Evolutionary conservation across 1,140 invertebrate genomes (phyloP).

Genomic region (Manduca sexta): DNA sequence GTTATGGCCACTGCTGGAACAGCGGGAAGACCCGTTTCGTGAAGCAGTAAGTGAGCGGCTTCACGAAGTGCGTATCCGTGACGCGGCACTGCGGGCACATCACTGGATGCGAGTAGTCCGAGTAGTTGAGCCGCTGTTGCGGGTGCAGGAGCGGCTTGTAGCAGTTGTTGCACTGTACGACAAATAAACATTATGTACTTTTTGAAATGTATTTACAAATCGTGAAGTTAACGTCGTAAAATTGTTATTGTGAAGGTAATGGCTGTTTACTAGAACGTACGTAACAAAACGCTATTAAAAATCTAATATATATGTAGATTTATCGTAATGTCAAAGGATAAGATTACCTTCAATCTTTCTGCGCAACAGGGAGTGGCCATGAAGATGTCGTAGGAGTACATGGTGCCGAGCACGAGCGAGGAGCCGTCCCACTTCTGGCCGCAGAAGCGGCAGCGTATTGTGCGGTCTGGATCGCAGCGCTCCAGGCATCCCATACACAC

Average conservation of each 20-base stretch:
- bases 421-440: constrained; percentile 93
- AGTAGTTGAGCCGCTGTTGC: constrained; percentile 92
- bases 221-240: no score
- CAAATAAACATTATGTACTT: constrained; percentile 11
- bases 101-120: constrained; percentile 94
- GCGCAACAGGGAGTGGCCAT: constrained; percentile 96
- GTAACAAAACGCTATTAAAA: no score
- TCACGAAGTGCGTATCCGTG: constrained; percentile 95
- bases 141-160: constrained; percentile 89
- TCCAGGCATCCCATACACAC: constrained; percentile 95
- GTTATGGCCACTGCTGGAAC: constrained; percentile 89
- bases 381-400: constrained; percentile 99
- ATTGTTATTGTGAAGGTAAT: background rate
- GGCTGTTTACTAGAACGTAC: no score
- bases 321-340: no score
- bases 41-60: constrained; percentile 87
- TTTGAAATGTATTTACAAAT: no score
- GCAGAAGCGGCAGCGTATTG: constrained; percentile 86
- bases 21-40: constrained; percentile 80
- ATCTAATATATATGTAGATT: no score
- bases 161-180: constrained; percentile 89
- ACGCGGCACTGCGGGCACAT: constrained; percentile 93
- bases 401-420: constrained; percentile 93
- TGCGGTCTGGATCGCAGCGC: constrained; percentile 82
- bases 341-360: constrained; percentile 88